Evolutionary conservation across 2,888 invertebrate species (phyloP).

Genomic region (Nymphalis urticae): DNA sequence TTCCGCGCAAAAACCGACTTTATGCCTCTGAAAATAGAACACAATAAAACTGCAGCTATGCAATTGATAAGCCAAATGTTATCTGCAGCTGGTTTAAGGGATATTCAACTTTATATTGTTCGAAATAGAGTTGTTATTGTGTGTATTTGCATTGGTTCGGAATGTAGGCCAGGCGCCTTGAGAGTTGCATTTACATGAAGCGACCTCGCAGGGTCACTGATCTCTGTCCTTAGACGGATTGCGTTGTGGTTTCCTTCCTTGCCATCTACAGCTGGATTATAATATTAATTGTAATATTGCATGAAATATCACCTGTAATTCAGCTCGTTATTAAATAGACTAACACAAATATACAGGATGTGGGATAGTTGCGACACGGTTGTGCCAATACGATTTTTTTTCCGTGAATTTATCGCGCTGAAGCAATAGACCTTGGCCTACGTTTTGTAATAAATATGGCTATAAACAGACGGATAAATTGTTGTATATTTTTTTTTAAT

Average conservation of each 20-base stretch:
- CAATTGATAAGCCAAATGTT: slow-evolving; percentile 33
- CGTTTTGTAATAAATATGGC: slow-evolving; percentile 11
- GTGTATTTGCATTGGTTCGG: slow-evolving; percentile 35
- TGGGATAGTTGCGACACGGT: slow-evolving; percentile 7
- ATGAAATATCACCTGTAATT: background rate
- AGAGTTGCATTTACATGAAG: slow-evolving; percentile 72
- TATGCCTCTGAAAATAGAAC: slow-evolving; percentile 27
- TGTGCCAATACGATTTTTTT: slow-evolving; percentile 4
- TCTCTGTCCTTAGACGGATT: slow-evolving; percentile 50
- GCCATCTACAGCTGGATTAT: slow-evolving; percentile 44
- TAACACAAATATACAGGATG: background rate
- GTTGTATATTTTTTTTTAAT: background rate
- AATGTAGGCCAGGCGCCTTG: slow-evolving; percentile 77
- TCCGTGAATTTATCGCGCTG: slow-evolving; percentile 12
- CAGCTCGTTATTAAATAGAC: background rate
- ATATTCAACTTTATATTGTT: slow-evolving; percentile 39
- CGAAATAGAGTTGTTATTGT: slow-evolving; percentile 24
- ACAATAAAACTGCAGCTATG: slow-evolving; percentile 36
- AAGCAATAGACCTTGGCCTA: slow-evolving; percentile 12
- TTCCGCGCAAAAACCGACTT: slow-evolving; percentile 43
- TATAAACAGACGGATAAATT: slow-evolving; percentile 1
- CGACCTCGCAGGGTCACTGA: slow-evolving; percentile 74
- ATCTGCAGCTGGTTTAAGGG: slow-evolving; percentile 19
- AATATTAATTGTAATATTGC: slow-evolving; percentile 1
- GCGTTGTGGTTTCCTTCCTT: slow-evolving; percentile 72